Conservation (phyloP, 2,797 vertebrate genomes). For the Onychomys arenicola region DNA sequence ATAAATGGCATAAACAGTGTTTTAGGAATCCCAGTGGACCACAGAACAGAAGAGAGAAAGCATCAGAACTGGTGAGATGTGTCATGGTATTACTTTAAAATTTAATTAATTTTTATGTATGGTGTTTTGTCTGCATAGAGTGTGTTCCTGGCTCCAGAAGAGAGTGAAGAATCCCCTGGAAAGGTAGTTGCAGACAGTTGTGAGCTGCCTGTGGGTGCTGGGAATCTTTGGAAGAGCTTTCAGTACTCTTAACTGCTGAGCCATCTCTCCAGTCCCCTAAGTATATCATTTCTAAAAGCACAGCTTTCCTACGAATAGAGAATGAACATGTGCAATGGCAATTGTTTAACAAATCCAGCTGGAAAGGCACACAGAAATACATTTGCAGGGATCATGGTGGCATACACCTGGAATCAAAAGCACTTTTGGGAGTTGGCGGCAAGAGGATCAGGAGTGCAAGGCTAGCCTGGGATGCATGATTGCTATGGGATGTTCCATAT, state of each 20-base stretch:
- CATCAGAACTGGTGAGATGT: conserved; percentile 4
- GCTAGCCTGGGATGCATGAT: background rate
- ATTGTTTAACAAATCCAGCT: conserved; percentile 1
- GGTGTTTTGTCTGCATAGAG: background rate
- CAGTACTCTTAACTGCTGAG: too few relatives aligned
- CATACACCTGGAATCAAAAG: background rate
- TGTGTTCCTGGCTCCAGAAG: background rate
- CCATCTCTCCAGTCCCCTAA: background rate
- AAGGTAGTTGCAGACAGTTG: background rate
- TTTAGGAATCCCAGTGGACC: conserved; percentile 46
- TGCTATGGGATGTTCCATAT: too few relatives aligned
- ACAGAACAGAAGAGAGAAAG: conserved; percentile 15
- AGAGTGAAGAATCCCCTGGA: background rate
- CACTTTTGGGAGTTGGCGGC: background rate
- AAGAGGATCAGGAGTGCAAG: too few relatives aligned
- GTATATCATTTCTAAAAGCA: background rate
- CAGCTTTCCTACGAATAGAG: conserved; percentile 18
- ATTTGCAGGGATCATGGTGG: background rate
- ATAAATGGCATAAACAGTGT: background rate
- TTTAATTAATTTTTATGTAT: background rate
- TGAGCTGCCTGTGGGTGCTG: background rate
- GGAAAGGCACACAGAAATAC: background rate
- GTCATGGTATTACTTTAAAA: background rate
- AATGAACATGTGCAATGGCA: background rate
- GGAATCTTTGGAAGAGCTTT: background rate